phyloP scores from a whole-genome alignment of 2,797 vertebrate species.

The Helarctos malayanus region DNA sequence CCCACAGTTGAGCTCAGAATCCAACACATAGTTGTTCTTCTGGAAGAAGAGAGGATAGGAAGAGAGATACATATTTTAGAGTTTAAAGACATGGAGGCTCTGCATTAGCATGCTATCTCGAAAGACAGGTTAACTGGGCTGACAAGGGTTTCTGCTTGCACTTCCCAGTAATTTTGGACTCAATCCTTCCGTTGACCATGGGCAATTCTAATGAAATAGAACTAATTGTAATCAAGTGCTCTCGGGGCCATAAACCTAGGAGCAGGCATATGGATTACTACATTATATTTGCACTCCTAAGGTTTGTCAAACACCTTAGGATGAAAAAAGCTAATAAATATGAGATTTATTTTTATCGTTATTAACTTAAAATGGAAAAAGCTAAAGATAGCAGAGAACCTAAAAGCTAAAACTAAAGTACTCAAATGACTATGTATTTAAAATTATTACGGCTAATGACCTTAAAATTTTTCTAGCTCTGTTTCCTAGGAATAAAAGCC shows the following conservation, averaged over 20 bases:
- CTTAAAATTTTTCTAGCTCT: conserved; percentile 64
- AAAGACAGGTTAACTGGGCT: neutral
- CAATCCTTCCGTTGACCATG: neutral
- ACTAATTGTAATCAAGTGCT: conserved; percentile 37
- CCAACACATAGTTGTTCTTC: neutral
- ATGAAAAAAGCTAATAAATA: conserved; percentile 66
- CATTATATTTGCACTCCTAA: conserved; percentile 2
- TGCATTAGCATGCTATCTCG: neutral
- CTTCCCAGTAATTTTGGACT: neutral
- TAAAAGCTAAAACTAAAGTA: conserved; percentile 60
- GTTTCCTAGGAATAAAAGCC: conserved; percentile 54
- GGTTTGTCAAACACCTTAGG: conserved; percentile 51
- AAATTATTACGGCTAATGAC: conserved; percentile 60
- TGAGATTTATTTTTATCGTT: conserved; percentile 69
- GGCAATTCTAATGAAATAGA: conserved; percentile 44
- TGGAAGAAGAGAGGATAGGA: neutral
- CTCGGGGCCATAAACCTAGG: conserved; percentile 8
- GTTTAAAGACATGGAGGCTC: neutral
- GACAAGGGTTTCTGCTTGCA: conserved; percentile 1
- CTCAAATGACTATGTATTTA: conserved; percentile 55
- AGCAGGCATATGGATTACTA: neutral
- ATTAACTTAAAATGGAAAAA: conserved; percentile 69
- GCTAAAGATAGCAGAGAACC: conserved; percentile 41
- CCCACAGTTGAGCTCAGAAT: neutral
- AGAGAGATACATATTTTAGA: neutral